Percentiles rank a stretch among this genome's conserved stretches.
These are phyloP conservation scores for Leguminivora glycinivorella DNA, from an alignment of 1,140 invertebrate genomes.

Conservation along the genomic window DNA sequence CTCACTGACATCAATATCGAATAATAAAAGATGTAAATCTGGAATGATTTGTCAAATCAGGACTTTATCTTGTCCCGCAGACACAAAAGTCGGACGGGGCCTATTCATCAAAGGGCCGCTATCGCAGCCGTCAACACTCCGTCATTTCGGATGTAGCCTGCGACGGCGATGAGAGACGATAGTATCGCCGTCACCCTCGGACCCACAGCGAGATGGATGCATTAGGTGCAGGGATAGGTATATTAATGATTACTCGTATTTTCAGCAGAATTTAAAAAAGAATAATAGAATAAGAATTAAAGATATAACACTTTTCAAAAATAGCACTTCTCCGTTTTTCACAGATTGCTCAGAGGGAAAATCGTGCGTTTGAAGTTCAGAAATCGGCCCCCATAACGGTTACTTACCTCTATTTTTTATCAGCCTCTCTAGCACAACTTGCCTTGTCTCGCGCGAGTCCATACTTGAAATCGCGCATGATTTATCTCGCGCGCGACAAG, in stretches of 20 bases:
- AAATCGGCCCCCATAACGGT: too few relatives aligned
- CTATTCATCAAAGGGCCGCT: slow-evolving; percentile 39
- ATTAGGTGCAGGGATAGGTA: slow-evolving; percentile 30
- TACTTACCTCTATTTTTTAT: too few relatives aligned
- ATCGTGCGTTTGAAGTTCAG: too few relatives aligned
- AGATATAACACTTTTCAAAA: too few relatives aligned
- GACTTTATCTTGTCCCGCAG: slow-evolving; percentile 29
- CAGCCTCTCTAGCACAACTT: too few relatives aligned
- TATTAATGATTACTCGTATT: slow-evolving; percentile 27
- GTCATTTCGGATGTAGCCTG: slow-evolving; percentile 50
- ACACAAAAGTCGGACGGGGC: slow-evolving; percentile 30
- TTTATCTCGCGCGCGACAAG: too few relatives aligned
- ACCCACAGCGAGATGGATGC: slow-evolving; percentile 36
- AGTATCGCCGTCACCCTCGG: slow-evolving; percentile 38
- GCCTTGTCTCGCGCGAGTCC: too few relatives aligned
- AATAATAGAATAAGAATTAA: too few relatives aligned
- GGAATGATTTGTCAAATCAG: slow-evolving; percentile 44
- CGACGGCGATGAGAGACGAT: slow-evolving; percentile 48
- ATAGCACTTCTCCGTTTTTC: too few relatives aligned
- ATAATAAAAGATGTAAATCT: slow-evolving; percentile 33
- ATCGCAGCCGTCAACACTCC: slow-evolving; percentile 55
- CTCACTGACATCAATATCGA: background rate
- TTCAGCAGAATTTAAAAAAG: too few relatives aligned
- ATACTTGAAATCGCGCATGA: too few relatives aligned
- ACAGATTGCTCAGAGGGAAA: too few relatives aligned